Percentiles rank a stretch among this genome's conserved stretches.
Evolutionary conservation across 2,113 vertebrate genomes (phyloP).

Genomic region (Ornithorhynchus anatinus): DNA sequence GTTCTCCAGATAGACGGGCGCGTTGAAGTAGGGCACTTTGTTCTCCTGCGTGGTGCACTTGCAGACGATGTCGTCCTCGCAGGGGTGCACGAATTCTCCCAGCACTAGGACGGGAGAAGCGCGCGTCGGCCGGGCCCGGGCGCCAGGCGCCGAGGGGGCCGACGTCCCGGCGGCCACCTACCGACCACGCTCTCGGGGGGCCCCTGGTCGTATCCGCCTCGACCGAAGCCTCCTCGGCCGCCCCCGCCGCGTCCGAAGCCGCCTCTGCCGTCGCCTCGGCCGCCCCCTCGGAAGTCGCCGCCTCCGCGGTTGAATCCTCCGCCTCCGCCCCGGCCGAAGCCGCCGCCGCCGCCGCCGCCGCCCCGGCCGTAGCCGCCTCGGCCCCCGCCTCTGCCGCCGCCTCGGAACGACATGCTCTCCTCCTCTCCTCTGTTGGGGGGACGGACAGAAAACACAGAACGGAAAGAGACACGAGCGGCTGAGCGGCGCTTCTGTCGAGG

Average conservation of each 20-base stretch:
- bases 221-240: constrained; percentile 85
- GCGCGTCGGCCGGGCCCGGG: not conserved
- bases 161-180: constrained; percentile 62
- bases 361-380: constrained; percentile 65
- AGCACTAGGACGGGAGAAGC: constrained; percentile 72
- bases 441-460: fast-evolving
- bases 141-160: not conserved
- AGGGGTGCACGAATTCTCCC: constrained; percentile 95
- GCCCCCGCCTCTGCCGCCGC: constrained; percentile 68
- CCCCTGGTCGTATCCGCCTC: constrained; percentile 89
- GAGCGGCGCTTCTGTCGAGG: no score
- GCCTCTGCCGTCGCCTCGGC: constrained; percentile 63
- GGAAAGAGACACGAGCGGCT: no score
- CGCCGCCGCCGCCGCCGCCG: constrained; percentile 37
- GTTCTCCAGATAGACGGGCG: constrained; percentile 95
- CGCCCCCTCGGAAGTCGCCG: constrained; percentile 66
- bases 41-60: constrained; percentile 93
- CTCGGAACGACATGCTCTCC: constrained; percentile 86
- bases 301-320: constrained; percentile 70
- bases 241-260: constrained; percentile 60
- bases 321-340: constrained; percentile 42
- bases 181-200: constrained; percentile 93
- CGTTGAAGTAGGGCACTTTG: constrained; percentile 97
- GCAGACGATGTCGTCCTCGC: constrained; percentile 95
- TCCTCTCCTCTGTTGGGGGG: not conserved